phyloP scores from a whole-genome alignment of 2,797 vertebrate species.

The Microctenopoma lineatum region DNA sequence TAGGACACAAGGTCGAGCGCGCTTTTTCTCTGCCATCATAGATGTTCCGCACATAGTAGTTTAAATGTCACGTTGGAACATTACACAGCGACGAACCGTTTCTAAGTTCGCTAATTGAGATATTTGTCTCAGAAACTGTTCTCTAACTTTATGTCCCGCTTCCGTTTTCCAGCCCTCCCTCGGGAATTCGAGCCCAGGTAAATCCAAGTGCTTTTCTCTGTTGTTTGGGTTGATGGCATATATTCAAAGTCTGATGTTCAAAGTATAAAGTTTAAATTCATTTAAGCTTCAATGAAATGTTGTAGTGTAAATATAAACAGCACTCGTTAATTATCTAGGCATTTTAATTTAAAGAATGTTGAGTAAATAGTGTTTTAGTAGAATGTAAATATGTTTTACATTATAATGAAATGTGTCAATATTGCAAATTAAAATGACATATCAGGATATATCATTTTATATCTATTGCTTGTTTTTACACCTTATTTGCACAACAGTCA shows the following conservation, averaged over 20 bases:
- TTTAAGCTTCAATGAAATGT: neutral
- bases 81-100: neutral
- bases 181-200: constrained; percentile 98
- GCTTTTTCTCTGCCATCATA: constrained; percentile 58
- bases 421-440: neutral
- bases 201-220: constrained; percentile 20
- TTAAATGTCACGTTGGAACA: neutral
- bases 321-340: neutral
- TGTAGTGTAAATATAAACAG: neutral
- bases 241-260: neutral
- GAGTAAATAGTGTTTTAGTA: neutral
- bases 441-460: neutral
- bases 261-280: fast-evolving
- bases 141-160: constrained; percentile 32
- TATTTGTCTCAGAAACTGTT: neutral
- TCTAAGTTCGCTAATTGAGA: neutral
- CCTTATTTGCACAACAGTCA: no score
- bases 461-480: no score
- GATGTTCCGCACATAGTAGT: neutral
- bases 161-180: constrained; percentile 90
- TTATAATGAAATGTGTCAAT: neutral
- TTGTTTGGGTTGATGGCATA: neutral
- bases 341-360: neutral
- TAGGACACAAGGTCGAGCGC: constrained; percentile 66
- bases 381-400: neutral